Conservation (phyloP, 2,113 vertebrate genomes). For the Colinus virginianus region DNA sequence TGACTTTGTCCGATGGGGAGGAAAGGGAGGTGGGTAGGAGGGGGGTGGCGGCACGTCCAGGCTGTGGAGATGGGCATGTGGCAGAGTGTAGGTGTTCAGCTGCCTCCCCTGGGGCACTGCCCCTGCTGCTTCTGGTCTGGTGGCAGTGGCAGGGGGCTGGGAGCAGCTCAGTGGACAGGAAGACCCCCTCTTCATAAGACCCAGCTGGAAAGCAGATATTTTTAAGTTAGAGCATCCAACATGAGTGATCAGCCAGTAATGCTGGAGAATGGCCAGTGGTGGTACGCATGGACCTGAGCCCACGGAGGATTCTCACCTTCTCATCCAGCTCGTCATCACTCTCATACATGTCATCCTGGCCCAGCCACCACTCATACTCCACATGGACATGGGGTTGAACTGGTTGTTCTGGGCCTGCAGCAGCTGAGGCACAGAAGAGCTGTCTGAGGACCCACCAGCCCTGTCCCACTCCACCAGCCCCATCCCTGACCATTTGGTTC, state of each 20-base stretch:
- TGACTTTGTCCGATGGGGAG: neutral
- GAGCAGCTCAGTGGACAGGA: constrained; percentile 65
- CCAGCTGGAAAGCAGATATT: constrained; percentile 41
- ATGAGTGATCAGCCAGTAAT: neutral
- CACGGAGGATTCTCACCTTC: constrained; percentile 57
- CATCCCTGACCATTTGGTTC: rapidly evolving
- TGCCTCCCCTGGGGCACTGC: constrained; percentile 7
- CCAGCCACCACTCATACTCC: constrained; percentile 76
- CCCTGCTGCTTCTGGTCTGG: constrained; percentile 33
- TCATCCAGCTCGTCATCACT: constrained; percentile 80
- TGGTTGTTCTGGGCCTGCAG: constrained; percentile 76
- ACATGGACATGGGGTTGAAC: constrained; percentile 78
- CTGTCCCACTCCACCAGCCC: neutral
- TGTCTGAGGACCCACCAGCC: neutral
- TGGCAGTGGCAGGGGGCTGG: neutral
- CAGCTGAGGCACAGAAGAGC: constrained; percentile 18
- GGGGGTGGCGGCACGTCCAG: neutral
- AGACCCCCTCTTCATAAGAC: constrained; percentile 62
- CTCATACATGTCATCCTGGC: constrained; percentile 78
- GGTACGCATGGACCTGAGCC: rapidly evolving
- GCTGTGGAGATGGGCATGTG: neutral
- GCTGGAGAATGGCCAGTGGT: neutral
- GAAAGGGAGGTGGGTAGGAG: neutral
- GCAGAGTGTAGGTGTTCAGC: neutral
- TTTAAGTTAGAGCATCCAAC: neutral